Conservation (phyloP, 1,140 invertebrate genomes). For the Heliconius nattereri region DNA sequence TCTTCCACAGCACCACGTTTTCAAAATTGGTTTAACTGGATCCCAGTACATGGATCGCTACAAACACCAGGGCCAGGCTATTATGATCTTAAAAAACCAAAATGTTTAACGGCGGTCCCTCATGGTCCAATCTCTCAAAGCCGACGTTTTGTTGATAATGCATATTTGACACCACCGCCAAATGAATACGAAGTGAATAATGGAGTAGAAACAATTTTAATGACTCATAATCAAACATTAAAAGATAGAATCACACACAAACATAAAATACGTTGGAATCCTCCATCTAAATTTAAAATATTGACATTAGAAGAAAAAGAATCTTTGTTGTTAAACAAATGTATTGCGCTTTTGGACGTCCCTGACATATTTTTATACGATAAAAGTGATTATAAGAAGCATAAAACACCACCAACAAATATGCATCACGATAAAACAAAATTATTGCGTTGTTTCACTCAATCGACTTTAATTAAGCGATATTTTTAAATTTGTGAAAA, state of each 20-base stretch:
- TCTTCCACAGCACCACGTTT: slow-evolving; percentile 62
- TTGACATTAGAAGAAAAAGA: slow-evolving; percentile 53
- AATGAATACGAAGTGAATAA: slow-evolving; percentile 56
- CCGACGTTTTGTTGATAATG: slow-evolving; percentile 47
- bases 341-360: slow-evolving; percentile 52
- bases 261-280: slow-evolving; percentile 53
- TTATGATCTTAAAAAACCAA: slow-evolving; percentile 51
- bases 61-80: slow-evolving; percentile 59
- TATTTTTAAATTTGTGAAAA: slow-evolving; percentile 31
- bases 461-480: slow-evolving; percentile 26
- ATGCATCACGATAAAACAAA: slow-evolving; percentile 34
- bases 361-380: slow-evolving; percentile 30
- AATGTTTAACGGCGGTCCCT: slow-evolving; percentile 53
- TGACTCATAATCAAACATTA: slow-evolving; percentile 58
- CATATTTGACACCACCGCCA: slow-evolving; percentile 50
- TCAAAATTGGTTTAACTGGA: slow-evolving; percentile 63
- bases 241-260: slow-evolving; percentile 62
- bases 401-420: slow-evolving; percentile 11
- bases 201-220: slow-evolving; percentile 62
- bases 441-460: slow-evolving; percentile 48
- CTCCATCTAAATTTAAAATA: slow-evolving; percentile 34
- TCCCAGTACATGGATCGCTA: slow-evolving; percentile 51
- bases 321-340: slow-evolving; percentile 50
- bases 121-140: slow-evolving; percentile 53
- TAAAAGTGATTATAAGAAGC: slow-evolving; percentile 21